Evolutionary conservation across 2,797 vertebrate genomes (phyloP).

Genomic region (Caiman crocodilus): DNA sequence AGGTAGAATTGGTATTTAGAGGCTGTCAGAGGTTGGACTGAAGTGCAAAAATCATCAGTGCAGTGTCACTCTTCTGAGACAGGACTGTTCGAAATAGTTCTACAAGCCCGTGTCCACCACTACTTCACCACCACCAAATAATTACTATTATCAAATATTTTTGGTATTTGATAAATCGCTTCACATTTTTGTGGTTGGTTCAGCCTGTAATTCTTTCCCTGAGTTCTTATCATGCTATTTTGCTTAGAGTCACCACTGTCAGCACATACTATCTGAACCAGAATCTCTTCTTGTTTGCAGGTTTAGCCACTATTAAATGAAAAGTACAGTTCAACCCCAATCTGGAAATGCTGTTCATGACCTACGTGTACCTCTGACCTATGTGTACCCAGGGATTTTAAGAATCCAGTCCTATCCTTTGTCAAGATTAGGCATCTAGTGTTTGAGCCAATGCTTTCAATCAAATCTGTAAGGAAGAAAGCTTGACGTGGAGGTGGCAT

Average conservation of each 20-base stretch:
- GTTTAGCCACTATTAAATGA: neutral
- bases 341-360: neutral
- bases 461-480: neutral
- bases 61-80: rapidly evolving
- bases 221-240: neutral
- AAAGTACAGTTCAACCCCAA: neutral
- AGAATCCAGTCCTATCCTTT: neutral
- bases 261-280: neutral
- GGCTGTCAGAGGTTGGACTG: neutral
- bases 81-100: neutral
- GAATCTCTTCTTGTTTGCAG: neutral
- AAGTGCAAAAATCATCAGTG: neutral
- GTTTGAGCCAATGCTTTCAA: constrained; percentile 2
- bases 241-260: neutral
- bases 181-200: neutral
- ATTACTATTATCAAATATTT: neutral
- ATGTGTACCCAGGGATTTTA: neutral
- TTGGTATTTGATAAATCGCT: neutral
- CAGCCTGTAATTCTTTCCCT: neutral
- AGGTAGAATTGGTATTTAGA: neutral
- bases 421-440: neutral
- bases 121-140: neutral
- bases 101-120: neutral
- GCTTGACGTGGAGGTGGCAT: neutral
- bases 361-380: neutral